Evolutionary conservation across 2,113 vertebrate species (phyloP).

Genomic region (Saimiri boliviensis): DNA sequence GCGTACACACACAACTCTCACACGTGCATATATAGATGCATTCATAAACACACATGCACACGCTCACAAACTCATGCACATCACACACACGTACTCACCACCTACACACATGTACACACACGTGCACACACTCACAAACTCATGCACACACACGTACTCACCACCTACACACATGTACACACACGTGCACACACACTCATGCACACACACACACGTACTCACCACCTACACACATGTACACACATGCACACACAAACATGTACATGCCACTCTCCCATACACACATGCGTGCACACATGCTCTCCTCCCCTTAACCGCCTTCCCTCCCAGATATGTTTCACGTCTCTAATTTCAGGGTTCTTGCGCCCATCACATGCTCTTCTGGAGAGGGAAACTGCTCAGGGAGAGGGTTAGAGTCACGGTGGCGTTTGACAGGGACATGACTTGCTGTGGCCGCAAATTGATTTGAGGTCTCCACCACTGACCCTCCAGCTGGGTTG

Average conservation of each 20-base stretch:
- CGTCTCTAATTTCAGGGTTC: accelerated
- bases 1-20: not conserved
- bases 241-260: not conserved
- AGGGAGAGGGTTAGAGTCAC: not conserved
- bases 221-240: not conserved
- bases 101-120: not conserved
- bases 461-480: too few species aligned
- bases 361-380: not conserved
- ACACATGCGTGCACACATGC: accelerated
- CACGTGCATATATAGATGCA: accelerated
- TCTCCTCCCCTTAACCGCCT: not conserved
- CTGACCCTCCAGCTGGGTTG: accelerated
- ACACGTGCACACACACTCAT: not conserved
- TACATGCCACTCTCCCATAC: not conserved
- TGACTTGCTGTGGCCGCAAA: accelerated
- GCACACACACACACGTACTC: too few species aligned
- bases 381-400: too few species aligned
- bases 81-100: not conserved
- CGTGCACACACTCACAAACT: not conserved
- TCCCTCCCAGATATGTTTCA: accelerated
- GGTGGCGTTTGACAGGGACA: not conserved
- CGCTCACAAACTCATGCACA: not conserved
- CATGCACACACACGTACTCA: not conserved
- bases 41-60: not conserved
- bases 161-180: not conserved